Percentiles rank a stretch among this genome's conserved stretches.
These are phyloP conservation scores for Sphinx pinastri DNA, from an alignment of 2,888 invertebrate species.

Conservation along the genomic window DNA sequence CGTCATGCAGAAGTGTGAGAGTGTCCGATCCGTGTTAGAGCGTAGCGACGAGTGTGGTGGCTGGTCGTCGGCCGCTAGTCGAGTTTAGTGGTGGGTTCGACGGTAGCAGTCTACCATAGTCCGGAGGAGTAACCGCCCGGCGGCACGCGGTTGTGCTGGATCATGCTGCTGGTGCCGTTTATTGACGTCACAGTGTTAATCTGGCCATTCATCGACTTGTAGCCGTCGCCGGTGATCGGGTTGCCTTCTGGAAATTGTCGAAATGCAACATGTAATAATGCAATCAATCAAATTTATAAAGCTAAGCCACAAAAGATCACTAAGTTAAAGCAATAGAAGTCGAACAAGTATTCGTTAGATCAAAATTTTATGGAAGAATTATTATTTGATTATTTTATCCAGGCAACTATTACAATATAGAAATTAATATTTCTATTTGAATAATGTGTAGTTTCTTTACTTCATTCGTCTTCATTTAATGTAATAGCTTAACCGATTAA, in stretches of 20 bases:
- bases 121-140: slow-evolving; percentile 88
- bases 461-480: neutral
- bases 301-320: neutral
- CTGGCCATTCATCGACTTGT: slow-evolving; percentile 84
- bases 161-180: slow-evolving; percentile 70
- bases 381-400: neutral
- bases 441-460: too few relatives aligned
- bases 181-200: slow-evolving; percentile 80
- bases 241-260: slow-evolving; percentile 78
- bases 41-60: slow-evolving; percentile 37
- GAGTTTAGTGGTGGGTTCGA: slow-evolving; percentile 42
- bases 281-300: neutral
- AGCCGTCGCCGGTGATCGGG: slow-evolving; percentile 84
- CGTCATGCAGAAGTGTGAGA: slow-evolving; percentile 4
- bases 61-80: slow-evolving; percentile 42
- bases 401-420: neutral
- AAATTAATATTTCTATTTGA: neutral
- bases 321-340: neutral
- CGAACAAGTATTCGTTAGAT: neutral
- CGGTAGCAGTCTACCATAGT: slow-evolving; percentile 83
- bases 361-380: neutral
- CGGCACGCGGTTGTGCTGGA: slow-evolving; percentile 85
- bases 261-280: neutral
- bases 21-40: slow-evolving; percentile 26
- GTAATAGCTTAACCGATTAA: neutral